Evolutionary conservation across 2,888 invertebrate species (phyloP).

Genomic region (Tiliacea aurago): DNA sequence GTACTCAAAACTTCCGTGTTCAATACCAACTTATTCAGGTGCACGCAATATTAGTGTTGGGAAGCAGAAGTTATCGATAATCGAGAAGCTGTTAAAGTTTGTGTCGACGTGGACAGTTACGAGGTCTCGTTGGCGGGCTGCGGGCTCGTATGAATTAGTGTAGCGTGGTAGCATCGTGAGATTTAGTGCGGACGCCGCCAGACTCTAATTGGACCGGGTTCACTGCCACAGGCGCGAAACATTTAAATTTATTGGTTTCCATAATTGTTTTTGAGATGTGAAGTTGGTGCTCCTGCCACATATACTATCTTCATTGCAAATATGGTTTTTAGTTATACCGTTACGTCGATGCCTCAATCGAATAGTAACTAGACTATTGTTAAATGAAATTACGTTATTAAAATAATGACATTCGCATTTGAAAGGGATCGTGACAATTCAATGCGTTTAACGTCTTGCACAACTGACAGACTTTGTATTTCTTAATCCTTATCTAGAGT

Average conservation of each 20-base stretch:
- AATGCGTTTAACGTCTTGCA: conserved; percentile 38
- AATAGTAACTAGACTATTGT: conserved; percentile 18
- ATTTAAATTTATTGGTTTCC: conserved; percentile 87
- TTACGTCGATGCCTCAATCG: conserved; percentile 22
- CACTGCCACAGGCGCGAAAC: conserved; percentile 87
- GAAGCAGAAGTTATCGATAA: conserved; percentile 78
- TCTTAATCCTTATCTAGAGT: conserved; percentile 59
- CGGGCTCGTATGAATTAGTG: conserved; percentile 89
- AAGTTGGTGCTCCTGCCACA: conserved; percentile 75
- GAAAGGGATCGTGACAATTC: conserved; percentile 42
- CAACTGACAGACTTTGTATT: conserved; percentile 46
- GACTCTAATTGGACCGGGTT: conserved; percentile 88
- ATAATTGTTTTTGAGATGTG: conserved; percentile 88
- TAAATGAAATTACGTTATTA: conserved; percentile 13
- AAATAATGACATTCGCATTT: conserved; percentile 20
- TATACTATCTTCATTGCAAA: conserved; percentile 77
- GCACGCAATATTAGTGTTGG: conserved; percentile 72
- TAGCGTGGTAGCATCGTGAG: conserved; percentile 87
- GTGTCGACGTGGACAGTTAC: conserved; percentile 85
- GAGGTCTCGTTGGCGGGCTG: conserved; percentile 81
- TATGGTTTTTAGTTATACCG: conserved; percentile 42
- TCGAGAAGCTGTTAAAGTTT: conserved; percentile 82
- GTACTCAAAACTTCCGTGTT: conserved; percentile 51
- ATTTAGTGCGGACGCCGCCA: conserved; percentile 86
- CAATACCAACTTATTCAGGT: conserved; percentile 56